Evolutionary conservation across 2,113 vertebrate genomes (phyloP), one percentile per base, ranked within the genome.

Genomic region (Tursiops truncatus): DNA sequence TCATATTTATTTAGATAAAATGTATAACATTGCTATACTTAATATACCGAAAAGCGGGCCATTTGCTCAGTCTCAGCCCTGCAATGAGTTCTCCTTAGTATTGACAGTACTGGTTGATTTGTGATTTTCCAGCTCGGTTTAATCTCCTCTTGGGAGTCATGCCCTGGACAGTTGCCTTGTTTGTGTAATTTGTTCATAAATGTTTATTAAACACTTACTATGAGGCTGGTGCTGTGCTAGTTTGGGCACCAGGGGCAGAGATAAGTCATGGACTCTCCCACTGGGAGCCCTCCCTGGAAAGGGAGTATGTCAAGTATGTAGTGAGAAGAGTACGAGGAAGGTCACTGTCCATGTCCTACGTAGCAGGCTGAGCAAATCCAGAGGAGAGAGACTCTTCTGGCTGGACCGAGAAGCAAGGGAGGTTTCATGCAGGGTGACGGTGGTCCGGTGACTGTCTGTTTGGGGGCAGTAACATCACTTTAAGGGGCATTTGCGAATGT

Each of bases 81-180:
- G 76, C 90, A n/a, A 58, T 96, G 36, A 31, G 3, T 70, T 84
- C n/a, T 86, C 50, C 56, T 94, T 91, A 31, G 18, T 90, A 84
- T 68, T 60, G 63, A 84, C 26, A 50, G 56, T 21, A 67, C 44
- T 9, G 2, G 26, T 65, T 90, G 80, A 73, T 81, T 74, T 79
- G 12, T 33, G 36, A 62, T 96, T 81, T 95, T 89, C 28, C 31
- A 82, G 67, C 91, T 96, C n/a, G 36, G 4, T 88, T 96, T 77
- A 65, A 56, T 94, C 26, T 93, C 65, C 36, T 87, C 70, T 44
- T 63, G 82, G 50, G 68, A 86, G 28, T 77, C 4, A 63, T 50
- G 58, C 6, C 80, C 76, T 60, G 36, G 53, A 74, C n/a, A 47
- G 31, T 68, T 96, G 65, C 56, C 76, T 60, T 44, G 26, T 95